These are phyloP conservation scores for Melanerpes formicivorus DNA, from an alignment of 2,113 vertebrate species.

Conservation along the genomic window DNA sequence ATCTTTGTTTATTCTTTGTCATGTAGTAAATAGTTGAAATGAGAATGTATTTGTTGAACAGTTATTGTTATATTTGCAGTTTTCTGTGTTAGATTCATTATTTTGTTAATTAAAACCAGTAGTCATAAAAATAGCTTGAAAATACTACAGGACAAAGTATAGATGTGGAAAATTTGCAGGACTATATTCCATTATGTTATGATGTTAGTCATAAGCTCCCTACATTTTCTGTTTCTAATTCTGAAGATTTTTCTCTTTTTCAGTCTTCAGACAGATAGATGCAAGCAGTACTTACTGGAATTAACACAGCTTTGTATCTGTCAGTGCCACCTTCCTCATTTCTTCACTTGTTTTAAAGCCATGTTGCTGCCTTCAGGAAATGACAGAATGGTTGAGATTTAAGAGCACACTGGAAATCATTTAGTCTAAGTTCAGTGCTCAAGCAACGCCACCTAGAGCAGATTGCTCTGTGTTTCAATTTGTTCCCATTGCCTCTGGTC, in stretches of 20 bases:
- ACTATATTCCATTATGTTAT: background rate
- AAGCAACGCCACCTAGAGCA: background rate
- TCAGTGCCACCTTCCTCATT: background rate
- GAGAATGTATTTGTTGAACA: background rate
- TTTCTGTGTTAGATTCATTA: background rate
- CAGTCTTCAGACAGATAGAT: background rate
- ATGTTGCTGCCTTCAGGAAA: background rate
- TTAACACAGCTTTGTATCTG: background rate
- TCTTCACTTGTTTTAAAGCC: background rate
- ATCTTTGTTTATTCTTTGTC: conserved; percentile 42
- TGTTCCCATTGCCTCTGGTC: background rate
- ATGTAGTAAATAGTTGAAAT: background rate
- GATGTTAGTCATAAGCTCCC: background rate
- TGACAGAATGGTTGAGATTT: background rate
- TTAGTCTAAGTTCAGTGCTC: background rate
- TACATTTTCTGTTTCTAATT: background rate
- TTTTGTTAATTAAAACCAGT: background rate
- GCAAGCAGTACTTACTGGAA: background rate
- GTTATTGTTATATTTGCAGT: background rate
- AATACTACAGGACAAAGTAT: background rate
- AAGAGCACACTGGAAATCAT: background rate
- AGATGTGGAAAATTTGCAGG: background rate
- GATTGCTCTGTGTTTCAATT: background rate
- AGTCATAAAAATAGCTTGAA: background rate
- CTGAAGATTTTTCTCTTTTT: background rate